phyloP scores from a whole-genome alignment of 2,113 vertebrate species.

The Erpornis zantholeuca region DNA sequence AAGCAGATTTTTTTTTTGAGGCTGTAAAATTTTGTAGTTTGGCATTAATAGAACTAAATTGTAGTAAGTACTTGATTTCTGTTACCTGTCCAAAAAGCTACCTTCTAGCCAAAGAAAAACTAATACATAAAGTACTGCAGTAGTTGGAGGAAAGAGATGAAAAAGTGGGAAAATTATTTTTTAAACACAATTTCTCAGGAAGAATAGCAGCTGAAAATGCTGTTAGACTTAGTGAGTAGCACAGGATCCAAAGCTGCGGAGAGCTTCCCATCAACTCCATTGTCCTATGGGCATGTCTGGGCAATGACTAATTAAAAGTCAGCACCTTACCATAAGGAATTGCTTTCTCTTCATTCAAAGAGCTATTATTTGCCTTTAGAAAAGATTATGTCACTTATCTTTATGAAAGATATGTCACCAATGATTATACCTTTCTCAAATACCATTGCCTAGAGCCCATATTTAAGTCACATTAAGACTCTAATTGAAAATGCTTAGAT shows the following conservation, averaged over 20 bases:
- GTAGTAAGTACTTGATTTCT: neutral
- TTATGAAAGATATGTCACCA: neutral
- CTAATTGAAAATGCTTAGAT: neutral
- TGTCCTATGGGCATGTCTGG: neutral
- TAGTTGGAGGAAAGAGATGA: neutral
- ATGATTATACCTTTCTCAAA: neutral
- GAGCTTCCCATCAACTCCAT: neutral
- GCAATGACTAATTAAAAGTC: neutral
- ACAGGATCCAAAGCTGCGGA: neutral
- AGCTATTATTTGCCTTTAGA: neutral
- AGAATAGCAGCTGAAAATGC: neutral
- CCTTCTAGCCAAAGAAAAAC: neutral
- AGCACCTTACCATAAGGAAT: neutral
- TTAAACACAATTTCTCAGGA: neutral
- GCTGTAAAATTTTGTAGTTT: neutral
- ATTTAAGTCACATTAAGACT: neutral
- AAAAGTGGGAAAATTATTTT: neutral
- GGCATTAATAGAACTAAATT: neutral
- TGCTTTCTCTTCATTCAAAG: neutral
- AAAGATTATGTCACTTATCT: neutral
- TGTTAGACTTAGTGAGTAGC: neutral
- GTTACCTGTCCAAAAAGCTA: neutral
- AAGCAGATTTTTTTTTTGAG: neutral
- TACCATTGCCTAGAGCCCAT: neutral
- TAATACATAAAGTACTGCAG: neutral